Base-by-base conservation (phyloP, 2,888 invertebrate species). In the Lasioglossum lativentre region DNA sequence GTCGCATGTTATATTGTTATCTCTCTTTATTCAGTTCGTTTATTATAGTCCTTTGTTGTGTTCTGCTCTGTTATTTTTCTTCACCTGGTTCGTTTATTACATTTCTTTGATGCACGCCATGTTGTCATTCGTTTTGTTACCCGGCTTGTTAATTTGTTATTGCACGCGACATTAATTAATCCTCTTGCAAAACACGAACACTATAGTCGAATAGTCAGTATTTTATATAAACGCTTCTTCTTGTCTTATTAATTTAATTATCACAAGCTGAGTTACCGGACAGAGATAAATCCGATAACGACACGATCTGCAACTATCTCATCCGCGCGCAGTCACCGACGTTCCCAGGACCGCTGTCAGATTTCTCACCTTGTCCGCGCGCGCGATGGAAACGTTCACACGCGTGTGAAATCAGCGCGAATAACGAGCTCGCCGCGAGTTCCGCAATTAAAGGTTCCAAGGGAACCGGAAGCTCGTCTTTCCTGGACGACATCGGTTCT, bases 381-480 rank as follows among this genome's bases (percentile, higher is more conserved):
- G 30, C 73, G 59, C 56, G 30, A 63, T 68, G 73, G n/a, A n/a
- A n/a, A 23, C 40, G 34, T 70, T 83, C 76, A 40, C 76, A 74
- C 38, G 66, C 78, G 74, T 66, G 68, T 38, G 63, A 86, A 68
- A 73, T 75, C 71, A n/a, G n/a, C 63, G 59, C 27, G 45, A 34
- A 76, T 56, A 59, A 42, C 66, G 73, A 70, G 72, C 75, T 74
- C 78, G 34, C 59, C 45, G 59, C 30, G 34, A 71, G 27, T 86
- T 85, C 80, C 68, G 70, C 74, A 75, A 86, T 85, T 85, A 81
- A 78, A 78, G 45, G 59, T 42, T 23, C 72, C 40, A 82, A n/a
- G 78, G 56, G 73, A 78, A 74, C 75, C 78, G 86, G 86, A 82
- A 86, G 75, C 73, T 71, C 77, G 77, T 85, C 47, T 78, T 86